Evolutionary conservation across 2,113 vertebrate genomes (phyloP), one percentile per base, ranked within the genome.

Genomic region (Mus pahari): DNA sequence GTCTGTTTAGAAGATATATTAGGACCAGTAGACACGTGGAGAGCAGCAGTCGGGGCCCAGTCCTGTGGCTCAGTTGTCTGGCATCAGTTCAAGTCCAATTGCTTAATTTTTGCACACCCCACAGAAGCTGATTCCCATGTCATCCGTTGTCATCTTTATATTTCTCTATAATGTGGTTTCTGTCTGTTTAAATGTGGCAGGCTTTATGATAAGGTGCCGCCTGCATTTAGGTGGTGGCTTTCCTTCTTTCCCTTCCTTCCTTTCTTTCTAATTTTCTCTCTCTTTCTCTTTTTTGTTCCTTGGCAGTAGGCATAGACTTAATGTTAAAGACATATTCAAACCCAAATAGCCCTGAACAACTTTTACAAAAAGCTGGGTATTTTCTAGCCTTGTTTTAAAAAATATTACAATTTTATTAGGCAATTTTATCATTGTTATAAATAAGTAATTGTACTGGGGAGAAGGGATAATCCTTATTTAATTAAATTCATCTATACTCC

Each of bases 401-500:
- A 98, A 98, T 98, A 99, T 97, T 98, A 97, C 98, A 97, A 97
- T 98, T 98, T 99, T 98, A 99, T 99, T 99, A 98, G 98, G 97
- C 98, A 98, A 98, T 99, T 99, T 98, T 98, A 98, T 98, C 98
- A 98, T 99, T 99, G 98, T 99, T 99, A 99, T 99, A 99, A 99
- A 99, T 99, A 99, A 99, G 98, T 99, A 99, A 99, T 99, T 98
- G 98, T 98, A 98, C 98, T 99, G 98, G 98, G 98, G 98, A 99
- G 98, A 98, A 99, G 98, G 98, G 98, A 99, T 99, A 99, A 99
- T 99, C 99, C 99, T 98, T 99, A 99, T 99, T 99, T 99, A 99
- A 99, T 99, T 99, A 99, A 99, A 99, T 99, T 99, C 98, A 99
- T 99, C 98, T 99, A 99, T 98, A 99, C 98, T 99, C 99, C 99